phyloP scores from a whole-genome alignment of 2,797 vertebrate genomes.

The Varecia variegata region DNA sequence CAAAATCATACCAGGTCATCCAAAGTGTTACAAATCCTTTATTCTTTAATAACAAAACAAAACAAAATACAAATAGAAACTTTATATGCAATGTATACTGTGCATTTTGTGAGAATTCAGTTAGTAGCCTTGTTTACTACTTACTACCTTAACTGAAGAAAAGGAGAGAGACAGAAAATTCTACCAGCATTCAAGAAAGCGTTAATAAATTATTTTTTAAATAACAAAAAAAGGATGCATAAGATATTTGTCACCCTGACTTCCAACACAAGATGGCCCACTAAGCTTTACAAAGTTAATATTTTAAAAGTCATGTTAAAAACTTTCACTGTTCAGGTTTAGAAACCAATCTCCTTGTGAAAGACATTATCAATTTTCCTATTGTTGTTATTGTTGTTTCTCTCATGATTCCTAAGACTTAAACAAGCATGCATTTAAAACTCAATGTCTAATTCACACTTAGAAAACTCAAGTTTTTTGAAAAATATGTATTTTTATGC shows the following conservation, averaged over 20 bases:
- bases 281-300: neutral
- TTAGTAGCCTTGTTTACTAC: neutral
- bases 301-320: neutral
- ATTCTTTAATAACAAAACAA: neutral
- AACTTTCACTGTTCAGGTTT: neutral
- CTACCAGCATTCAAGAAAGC: neutral
- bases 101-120: neutral
- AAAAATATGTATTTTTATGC: neutral
- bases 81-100: neutral
- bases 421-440: neutral
- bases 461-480: neutral
- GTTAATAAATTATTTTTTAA: neutral
- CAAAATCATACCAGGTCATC: neutral
- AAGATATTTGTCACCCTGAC: neutral
- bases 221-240: neutral
- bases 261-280: neutral
- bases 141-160: neutral
- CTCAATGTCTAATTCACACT: neutral
- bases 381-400: neutral
- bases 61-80: neutral
- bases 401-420: neutral
- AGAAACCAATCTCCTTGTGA: neutral
- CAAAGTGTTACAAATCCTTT: neutral
- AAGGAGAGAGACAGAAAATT: neutral
- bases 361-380: neutral